Percentiles rank a stretch among this genome's conserved stretches.
Conservation (phyloP, 2,888 invertebrate species). For the Lycophotia porphyrea region DNA sequence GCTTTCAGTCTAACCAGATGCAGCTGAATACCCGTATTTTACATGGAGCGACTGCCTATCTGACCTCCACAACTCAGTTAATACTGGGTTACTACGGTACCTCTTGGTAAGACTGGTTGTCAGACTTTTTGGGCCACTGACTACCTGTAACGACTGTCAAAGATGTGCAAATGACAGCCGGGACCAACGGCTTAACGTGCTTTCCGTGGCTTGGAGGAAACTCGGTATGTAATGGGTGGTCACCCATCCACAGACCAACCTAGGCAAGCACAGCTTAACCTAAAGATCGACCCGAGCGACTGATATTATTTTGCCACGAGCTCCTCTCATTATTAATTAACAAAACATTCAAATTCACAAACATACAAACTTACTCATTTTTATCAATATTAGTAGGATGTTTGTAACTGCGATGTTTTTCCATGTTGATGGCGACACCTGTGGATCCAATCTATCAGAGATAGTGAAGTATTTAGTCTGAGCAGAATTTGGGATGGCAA, state of each 20-base stretch:
- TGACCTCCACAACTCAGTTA: too few species aligned
- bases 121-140: neutral
- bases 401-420: conserved; percentile 50
- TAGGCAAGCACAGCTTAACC: neutral
- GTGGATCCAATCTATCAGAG: conserved; percentile 41
- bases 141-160: neutral
- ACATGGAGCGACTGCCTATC: too few species aligned
- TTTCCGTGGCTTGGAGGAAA: neutral
- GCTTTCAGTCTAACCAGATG: neutral
- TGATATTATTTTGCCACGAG: neutral
- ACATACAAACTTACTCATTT: neutral
- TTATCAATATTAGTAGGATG: neutral
- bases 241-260: too few species aligned
- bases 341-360: neutral
- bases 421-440: conserved; percentile 43
- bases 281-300: neutral
- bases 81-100: neutral
- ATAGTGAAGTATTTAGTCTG: conserved; percentile 1
- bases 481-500: conserved; percentile 2
- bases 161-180: neutral
- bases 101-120: neutral
- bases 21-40: neutral
- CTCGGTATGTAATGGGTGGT: neutral
- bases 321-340: neutral
- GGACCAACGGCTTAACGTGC: neutral